These are phyloP conservation scores for Andrena dorsata DNA, from an alignment of 2,888 invertebrate species.

Conservation along the genomic window DNA sequence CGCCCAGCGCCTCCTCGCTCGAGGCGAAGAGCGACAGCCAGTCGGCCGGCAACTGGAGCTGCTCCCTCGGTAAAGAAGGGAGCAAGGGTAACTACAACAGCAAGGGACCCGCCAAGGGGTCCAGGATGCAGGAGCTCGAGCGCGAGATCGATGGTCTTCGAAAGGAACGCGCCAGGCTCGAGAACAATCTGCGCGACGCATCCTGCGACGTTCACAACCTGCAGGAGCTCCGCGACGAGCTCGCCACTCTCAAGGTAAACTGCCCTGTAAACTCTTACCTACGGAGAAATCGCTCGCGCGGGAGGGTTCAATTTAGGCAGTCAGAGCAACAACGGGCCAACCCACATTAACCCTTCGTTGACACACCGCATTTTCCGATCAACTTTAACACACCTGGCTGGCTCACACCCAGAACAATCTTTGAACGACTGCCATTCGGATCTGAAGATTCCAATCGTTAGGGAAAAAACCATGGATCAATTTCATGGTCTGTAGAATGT, in stretches of 20 bases:
- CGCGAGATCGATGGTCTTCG: constrained; percentile 89
- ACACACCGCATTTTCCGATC: no score
- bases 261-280: no score
- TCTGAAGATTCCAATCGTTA: no score
- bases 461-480: no score
- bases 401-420: no score
- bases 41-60: constrained; percentile 84
- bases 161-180: constrained; percentile 89
- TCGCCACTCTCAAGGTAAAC: constrained; percentile 82
- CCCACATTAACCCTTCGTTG: no score
- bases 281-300: background rate
- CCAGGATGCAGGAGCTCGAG: constrained; percentile 88
- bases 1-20: constrained; percentile 89
- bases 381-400: no score
- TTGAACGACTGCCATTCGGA: no score
- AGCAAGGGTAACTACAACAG: constrained; percentile 59
- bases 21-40: constrained; percentile 84
- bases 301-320: no score
- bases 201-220: constrained; percentile 75
- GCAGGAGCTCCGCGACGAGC: constrained; percentile 81
- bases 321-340: no score
- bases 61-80: constrained; percentile 74
- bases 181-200: constrained; percentile 86
- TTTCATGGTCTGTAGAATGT: no score
- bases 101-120: constrained; percentile 73